Percentiles rank a stretch among this genome's conserved stretches.
Evolutionary conservation across 2,113 vertebrate genomes (phyloP).

Genomic region (Psophia crepitans): DNA sequence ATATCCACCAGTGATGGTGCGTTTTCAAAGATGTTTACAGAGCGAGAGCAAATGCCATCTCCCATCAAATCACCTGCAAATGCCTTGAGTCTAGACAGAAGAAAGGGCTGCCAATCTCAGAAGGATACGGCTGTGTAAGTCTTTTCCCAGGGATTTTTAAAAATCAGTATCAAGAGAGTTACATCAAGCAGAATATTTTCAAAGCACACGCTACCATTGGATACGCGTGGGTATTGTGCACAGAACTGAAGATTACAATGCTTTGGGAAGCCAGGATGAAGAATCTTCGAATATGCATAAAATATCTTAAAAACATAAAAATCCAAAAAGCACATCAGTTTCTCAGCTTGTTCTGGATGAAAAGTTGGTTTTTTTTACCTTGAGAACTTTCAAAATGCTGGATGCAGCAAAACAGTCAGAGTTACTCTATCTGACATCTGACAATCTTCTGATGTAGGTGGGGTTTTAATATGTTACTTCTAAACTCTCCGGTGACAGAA

Average conservation of each 20-base stretch:
- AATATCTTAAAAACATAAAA: not conserved
- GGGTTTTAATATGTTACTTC: not conserved
- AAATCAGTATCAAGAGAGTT: not conserved
- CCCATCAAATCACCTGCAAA: constrained; percentile 13
- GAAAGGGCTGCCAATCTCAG: not conserved
- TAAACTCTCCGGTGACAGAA: not conserved
- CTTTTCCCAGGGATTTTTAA: not conserved
- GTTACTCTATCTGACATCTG: not conserved
- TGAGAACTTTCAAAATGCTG: not conserved
- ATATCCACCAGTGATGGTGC: not conserved
- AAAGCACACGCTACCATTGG: not conserved
- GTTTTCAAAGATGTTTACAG: not conserved
- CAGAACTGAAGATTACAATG: not conserved
- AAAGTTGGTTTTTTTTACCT: not conserved
- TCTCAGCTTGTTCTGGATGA: not conserved
- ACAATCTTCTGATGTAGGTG: not conserved
- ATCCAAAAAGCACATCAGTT: not conserved
- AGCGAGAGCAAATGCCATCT: constrained; percentile 20
- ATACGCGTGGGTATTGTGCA: not conserved
- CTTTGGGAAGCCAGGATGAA: not conserved
- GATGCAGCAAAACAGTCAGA: not conserved
- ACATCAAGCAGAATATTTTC: not conserved
- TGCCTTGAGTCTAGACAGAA: not conserved
- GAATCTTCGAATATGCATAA: not conserved
- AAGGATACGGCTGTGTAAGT: not conserved